Percentiles rank a stretch among this genome's conserved stretches.
phyloP scores from a whole-genome alignment of 2,113 vertebrate species.

The Phaetusa simplex region DNA sequence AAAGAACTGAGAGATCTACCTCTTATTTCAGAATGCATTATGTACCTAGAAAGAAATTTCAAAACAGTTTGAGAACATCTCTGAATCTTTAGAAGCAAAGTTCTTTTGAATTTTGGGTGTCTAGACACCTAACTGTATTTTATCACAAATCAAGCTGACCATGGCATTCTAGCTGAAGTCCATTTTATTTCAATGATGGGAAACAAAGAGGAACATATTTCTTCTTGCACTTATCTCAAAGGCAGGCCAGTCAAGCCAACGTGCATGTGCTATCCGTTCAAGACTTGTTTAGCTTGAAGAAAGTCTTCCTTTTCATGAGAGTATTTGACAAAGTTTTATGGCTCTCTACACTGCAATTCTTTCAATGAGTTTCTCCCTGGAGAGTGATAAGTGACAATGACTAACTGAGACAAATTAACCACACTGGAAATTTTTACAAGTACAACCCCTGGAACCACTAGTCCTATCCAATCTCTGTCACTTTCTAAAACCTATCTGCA shows the following conservation, averaged over 20 bases:
- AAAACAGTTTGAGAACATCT: not conserved
- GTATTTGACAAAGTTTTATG: not conserved
- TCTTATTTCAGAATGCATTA: not conserved
- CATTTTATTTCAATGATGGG: not conserved
- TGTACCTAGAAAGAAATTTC: not conserved
- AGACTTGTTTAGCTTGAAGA: not conserved
- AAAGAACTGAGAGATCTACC: not conserved
- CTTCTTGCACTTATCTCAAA: not conserved
- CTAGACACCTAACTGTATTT: not conserved
- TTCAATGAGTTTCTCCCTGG: not conserved
- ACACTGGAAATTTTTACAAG: not conserved
- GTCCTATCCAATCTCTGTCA: not conserved
- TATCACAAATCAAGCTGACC: not conserved
- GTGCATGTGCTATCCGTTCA: accelerated
- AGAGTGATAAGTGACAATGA: not conserved
- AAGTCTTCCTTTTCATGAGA: not conserved
- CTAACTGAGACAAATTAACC: not conserved
- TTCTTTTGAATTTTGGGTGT: not conserved
- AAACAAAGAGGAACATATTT: not conserved
- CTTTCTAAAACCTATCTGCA: not conserved
- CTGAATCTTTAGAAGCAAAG: not conserved
- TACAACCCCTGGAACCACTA: not conserved
- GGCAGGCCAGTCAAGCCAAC: not conserved
- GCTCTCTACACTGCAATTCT: not conserved
- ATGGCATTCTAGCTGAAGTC: not conserved